Evolutionary conservation across 1,140 invertebrate genomes (phyloP).

Genomic region (Drosophila bipectinata): DNA sequence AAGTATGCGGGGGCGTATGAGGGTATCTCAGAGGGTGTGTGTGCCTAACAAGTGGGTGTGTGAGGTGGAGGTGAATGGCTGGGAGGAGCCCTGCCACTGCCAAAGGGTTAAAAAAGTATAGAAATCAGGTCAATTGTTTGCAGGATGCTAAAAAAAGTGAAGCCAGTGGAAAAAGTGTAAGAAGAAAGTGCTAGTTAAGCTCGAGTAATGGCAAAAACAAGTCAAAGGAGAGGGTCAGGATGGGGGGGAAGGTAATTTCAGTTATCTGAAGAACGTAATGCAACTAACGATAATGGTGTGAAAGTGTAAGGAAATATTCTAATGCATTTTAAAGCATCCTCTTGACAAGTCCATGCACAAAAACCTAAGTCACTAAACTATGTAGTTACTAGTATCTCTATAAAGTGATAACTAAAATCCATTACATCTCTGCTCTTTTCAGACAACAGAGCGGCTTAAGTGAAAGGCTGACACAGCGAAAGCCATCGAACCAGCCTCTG

Average conservation of each 20-base stretch:
- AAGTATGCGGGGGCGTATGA: conserved; percentile 21
- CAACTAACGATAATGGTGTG: conserved; percentile 23
- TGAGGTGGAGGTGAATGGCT: conserved; percentile 31
- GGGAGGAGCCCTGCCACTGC: conserved; percentile 29
- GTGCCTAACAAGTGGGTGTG: conserved; percentile 27
- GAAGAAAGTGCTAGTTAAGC: conserved; percentile 57
- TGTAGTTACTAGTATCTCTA: background rate
- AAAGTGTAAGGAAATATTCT: background rate
- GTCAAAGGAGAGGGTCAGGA: conserved; percentile 6
- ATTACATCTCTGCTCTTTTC: conserved; percentile 29
- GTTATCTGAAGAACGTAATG: conserved; percentile 43
- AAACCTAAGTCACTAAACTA: background rate
- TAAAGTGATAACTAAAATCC: conserved; percentile 16
- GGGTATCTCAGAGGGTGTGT: conserved; percentile 4
- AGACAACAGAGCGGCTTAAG: conserved; percentile 42
- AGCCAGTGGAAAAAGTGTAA: conserved; percentile 49
- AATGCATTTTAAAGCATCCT: conserved; percentile 1
- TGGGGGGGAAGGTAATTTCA: conserved; percentile 43
- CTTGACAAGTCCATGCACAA: background rate
- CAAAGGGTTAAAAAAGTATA: conserved; percentile 74
- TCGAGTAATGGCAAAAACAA: conserved; percentile 41
- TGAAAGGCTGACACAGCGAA: conserved; percentile 35
- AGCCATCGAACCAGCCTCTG: conserved; percentile 44
- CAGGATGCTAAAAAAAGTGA: conserved; percentile 63
- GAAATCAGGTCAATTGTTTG: conserved; percentile 79